Evolutionary conservation across 2,888 invertebrate species (phyloP).

Genomic region (Anthrax anthrax): DNA sequence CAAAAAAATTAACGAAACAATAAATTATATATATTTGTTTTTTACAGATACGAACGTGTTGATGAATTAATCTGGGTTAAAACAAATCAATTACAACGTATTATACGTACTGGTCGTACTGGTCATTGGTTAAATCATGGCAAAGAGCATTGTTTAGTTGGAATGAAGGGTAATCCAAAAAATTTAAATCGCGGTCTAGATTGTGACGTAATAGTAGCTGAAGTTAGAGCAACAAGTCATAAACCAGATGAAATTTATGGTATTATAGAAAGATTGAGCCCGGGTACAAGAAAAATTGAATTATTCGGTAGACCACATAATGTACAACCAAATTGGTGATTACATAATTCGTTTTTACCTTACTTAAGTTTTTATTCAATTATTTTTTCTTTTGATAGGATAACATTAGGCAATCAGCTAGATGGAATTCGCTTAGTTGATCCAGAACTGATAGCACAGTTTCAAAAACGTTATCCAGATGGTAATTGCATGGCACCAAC

Average conservation of each 20-base stretch:
- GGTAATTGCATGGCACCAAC: slow-evolving; percentile 43
- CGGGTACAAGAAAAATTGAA: slow-evolving; percentile 94
- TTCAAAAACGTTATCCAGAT: slow-evolving; percentile 86
- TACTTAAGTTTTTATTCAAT: neutral
- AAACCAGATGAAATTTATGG: slow-evolving; percentile 99
- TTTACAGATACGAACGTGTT: slow-evolving; percentile 64
- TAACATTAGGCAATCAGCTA: slow-evolving; percentile 92
- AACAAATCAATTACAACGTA: slow-evolving; percentile 92
- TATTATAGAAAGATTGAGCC: slow-evolving; percentile 90
- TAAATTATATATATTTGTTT: neutral
- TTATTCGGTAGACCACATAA: slow-evolving; percentile 94
- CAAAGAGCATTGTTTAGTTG: slow-evolving; percentile 92
- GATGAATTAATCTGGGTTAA: slow-evolving; percentile 99
- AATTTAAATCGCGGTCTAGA: slow-evolving; percentile 86
- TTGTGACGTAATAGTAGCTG: slow-evolving; percentile 96
- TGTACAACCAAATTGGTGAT: slow-evolving; percentile 91
- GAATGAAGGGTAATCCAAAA: slow-evolving; percentile 89
- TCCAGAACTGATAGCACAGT: slow-evolving; percentile 76
- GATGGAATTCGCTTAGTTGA: slow-evolving; percentile 89
- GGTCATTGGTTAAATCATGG: slow-evolving; percentile 99
- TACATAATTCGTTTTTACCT: neutral
- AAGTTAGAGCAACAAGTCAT: slow-evolving; percentile 93
- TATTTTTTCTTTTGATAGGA: slow-evolving; percentile 34
- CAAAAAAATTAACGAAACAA: too few relatives aligned
- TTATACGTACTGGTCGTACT: slow-evolving; percentile 90